phyloP scores from a whole-genome alignment of 1,140 invertebrate genomes.

The Phenacoccus solenopsis region DNA sequence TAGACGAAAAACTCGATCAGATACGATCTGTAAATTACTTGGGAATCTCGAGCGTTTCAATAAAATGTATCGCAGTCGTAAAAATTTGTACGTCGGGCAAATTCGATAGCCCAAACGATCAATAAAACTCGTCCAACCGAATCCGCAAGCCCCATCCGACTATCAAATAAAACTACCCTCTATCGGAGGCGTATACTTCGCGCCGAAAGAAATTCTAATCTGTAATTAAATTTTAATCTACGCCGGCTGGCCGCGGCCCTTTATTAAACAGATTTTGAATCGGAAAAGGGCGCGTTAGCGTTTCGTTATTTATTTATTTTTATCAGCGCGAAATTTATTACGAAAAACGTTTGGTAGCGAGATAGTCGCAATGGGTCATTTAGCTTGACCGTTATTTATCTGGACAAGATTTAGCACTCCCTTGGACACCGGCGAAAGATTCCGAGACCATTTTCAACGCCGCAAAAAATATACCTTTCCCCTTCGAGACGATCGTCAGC shows the following conservation, averaged over 20 bases:
- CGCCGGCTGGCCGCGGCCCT: not conserved
- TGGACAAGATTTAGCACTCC: conserved; percentile 15
- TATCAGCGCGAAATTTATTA: conserved; percentile 12
- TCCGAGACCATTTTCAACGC: not conserved
- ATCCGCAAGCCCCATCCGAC: too few species aligned
- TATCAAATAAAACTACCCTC: too few species aligned
- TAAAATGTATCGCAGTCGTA: too few species aligned
- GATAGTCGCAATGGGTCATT: conserved; percentile 13
- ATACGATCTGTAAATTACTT: too few species aligned
- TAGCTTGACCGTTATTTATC: conserved; percentile 12
- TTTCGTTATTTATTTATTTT: conserved; percentile 8
- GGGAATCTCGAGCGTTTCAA: too few species aligned
- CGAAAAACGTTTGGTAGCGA: not conserved
- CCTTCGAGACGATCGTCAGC: not conserved
- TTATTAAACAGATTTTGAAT: not conserved
- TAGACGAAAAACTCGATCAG: too few species aligned
- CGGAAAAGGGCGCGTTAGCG: not conserved
- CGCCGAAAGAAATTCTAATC: not conserved
- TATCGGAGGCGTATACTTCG: too few species aligned
- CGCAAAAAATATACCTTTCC: not conserved
- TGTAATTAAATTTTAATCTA: conserved; percentile 4
- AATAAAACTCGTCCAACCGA: too few species aligned
- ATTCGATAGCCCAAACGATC: too few species aligned
- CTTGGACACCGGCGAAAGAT: not conserved
- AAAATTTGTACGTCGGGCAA: too few species aligned